These are phyloP conservation scores for Dermochelys coriacea DNA, from an alignment of 2,797 vertebrate species.

Conservation along the genomic window DNA sequence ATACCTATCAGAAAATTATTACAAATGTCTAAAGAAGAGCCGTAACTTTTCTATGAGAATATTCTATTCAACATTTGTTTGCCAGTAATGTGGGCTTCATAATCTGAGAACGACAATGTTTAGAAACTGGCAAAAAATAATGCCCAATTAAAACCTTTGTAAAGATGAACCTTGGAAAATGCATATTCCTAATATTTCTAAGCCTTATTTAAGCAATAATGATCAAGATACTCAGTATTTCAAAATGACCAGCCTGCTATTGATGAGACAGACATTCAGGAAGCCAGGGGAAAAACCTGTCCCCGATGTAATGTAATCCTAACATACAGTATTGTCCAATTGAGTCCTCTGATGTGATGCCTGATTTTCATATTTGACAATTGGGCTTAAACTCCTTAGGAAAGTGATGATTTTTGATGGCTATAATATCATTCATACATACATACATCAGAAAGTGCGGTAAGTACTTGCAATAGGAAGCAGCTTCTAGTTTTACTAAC, in stretches of 20 bases:
- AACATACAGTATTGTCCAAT: not conserved
- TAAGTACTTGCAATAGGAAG: not conserved
- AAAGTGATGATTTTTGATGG: not conserved
- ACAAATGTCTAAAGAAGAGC: conserved; percentile 9
- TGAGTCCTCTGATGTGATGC: not conserved
- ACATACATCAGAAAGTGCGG: not conserved
- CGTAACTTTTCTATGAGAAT: not conserved
- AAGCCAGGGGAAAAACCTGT: conserved; percentile 6
- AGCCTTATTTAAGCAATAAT: not conserved
- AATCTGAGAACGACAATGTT: not conserved
- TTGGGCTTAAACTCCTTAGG: not conserved
- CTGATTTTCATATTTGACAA: not conserved
- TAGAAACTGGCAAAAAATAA: conserved; percentile 39
- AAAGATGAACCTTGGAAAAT: conserved; percentile 31
- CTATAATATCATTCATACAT: not conserved
- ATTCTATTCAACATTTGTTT: conserved; percentile 39
- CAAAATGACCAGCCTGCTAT: not conserved
- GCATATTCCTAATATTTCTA: not conserved
- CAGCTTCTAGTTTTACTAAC: not conserved
- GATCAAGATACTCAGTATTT: not conserved
- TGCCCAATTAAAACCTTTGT: not conserved
- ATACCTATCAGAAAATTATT: conserved; percentile 35
- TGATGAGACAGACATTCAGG: not conserved
- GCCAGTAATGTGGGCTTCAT: conserved; percentile 31
- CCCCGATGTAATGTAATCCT: not conserved